These are phyloP conservation scores for Perithous albicinctus DNA, from an alignment of 2,888 invertebrate species.

Conservation along the genomic window DNA sequence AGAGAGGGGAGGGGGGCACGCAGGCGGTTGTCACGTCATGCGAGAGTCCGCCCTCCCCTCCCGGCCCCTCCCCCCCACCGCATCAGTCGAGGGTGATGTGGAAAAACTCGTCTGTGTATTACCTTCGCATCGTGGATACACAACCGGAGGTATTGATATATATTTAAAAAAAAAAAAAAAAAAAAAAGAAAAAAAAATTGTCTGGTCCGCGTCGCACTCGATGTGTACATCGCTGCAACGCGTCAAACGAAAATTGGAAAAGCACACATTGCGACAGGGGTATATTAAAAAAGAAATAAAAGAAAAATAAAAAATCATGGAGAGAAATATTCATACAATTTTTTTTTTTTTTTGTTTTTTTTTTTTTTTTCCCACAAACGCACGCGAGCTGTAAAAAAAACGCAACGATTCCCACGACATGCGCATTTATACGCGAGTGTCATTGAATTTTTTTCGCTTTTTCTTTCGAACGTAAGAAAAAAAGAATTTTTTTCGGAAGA, in stretches of 20 bases:
- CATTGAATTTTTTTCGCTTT: background rate
- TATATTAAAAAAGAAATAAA: background rate
- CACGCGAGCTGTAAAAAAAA: slow-evolving; percentile 27
- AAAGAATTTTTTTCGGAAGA: too few species aligned
- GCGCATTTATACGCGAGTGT: slow-evolving; percentile 30
- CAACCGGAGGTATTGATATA: slow-evolving; percentile 2
- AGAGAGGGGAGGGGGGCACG: slow-evolving; percentile 4
- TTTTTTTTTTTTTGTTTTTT: too few species aligned
- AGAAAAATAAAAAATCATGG: background rate
- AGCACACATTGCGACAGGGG: slow-evolving; percentile 17
- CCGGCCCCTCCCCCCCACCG: too few species aligned
- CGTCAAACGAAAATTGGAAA: slow-evolving; percentile 37
- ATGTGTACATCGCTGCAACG: slow-evolving; percentile 2
- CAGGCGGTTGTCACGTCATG: slow-evolving; percentile 45
- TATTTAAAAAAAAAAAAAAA: background rate
- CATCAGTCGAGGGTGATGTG: background rate
- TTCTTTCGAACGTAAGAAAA: slow-evolving; percentile 27
- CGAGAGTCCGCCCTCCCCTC: too few species aligned
- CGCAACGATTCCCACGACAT: slow-evolving; percentile 19
- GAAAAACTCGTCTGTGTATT: slow-evolving; percentile 16
- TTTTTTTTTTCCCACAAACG: too few species aligned
- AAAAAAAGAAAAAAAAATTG: slow-evolving; percentile 5
- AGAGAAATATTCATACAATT: slow-evolving; percentile 57
- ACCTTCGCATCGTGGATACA: slow-evolving; percentile 14
- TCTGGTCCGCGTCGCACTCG: slow-evolving; percentile 5